Conservation (phyloP, 1,140 invertebrate species). For the Leptonema lineaticorne region DNA sequence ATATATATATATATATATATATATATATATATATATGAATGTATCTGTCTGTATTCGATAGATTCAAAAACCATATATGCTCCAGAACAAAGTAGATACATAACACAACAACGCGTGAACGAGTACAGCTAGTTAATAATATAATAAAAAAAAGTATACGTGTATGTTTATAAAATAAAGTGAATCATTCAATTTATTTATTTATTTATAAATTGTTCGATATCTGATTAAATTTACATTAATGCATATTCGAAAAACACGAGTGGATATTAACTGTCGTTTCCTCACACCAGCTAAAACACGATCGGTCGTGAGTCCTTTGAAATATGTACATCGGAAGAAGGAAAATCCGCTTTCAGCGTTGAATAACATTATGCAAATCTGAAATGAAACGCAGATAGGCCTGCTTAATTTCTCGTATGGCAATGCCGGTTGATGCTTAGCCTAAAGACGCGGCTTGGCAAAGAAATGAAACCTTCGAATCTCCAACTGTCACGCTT, state of each 20-base stretch:
- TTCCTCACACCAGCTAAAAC: not conserved
- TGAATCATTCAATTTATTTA: too few species aligned
- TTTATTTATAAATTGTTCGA: too few species aligned
- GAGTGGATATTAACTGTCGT: not conserved
- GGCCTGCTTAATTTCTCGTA: constrained; percentile 16
- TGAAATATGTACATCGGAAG: constrained; percentile 18
- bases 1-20: too few species aligned
- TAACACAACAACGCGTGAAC: too few species aligned
- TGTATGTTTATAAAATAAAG: too few species aligned
- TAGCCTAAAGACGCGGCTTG: not conserved
- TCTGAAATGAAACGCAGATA: not conserved
- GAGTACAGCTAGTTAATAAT: too few species aligned
- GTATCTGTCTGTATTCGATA: too few species aligned
- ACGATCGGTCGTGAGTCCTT: not conserved
- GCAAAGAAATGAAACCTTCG: not conserved
- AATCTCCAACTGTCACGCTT: too few species aligned
- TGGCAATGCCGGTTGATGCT: not conserved
- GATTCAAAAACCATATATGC: too few species aligned
- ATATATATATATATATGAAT: not conserved
- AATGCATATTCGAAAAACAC: not conserved
- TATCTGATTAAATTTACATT: not conserved
- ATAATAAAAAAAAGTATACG: too few species aligned
- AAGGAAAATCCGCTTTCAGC: constrained; percentile 3
- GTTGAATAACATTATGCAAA: constrained; percentile 16
- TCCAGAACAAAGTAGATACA: too few species aligned